phyloP scores from a whole-genome alignment of 2,113 vertebrate species.

The Apeltes quadracus region DNA sequence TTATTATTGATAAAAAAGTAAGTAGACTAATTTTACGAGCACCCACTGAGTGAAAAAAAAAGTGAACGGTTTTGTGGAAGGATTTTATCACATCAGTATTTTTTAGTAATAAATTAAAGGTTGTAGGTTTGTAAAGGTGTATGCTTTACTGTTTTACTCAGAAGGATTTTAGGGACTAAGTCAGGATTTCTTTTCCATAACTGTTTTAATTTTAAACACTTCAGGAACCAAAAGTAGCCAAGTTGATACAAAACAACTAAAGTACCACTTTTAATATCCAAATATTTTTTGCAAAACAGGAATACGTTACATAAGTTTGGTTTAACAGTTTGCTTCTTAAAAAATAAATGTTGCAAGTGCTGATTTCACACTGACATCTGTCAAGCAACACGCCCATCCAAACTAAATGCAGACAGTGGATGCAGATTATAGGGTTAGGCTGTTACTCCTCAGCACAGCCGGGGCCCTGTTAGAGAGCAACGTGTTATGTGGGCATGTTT shows the following conservation, averaged over 20 bases:
- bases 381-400: no score
- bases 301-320: neutral
- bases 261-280: neutral
- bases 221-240: no score
- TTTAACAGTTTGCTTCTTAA: conserved; percentile 5
- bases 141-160: neutral
- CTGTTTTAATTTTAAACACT: neutral
- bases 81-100: neutral
- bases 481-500: conserved; percentile 63
- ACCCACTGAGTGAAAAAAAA: neutral
- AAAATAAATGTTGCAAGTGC: neutral
- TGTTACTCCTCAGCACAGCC: conserved; percentile 38
- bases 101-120: neutral
- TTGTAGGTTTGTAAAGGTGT: neutral
- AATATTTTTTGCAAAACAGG: neutral
- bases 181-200: no score
- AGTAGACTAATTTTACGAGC: no score
- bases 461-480: conserved; percentile 60
- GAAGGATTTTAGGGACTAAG: no score
- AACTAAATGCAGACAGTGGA: conserved; percentile 41
- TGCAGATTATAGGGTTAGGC: conserved; percentile 59
- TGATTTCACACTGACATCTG: conserved; percentile 43
- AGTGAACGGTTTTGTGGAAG: neutral
- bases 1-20: no score
- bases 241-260: neutral